These are phyloP conservation scores for Diuraphis noxia DNA, from an alignment of 1,140 invertebrate species.

Conservation along the genomic window DNA sequence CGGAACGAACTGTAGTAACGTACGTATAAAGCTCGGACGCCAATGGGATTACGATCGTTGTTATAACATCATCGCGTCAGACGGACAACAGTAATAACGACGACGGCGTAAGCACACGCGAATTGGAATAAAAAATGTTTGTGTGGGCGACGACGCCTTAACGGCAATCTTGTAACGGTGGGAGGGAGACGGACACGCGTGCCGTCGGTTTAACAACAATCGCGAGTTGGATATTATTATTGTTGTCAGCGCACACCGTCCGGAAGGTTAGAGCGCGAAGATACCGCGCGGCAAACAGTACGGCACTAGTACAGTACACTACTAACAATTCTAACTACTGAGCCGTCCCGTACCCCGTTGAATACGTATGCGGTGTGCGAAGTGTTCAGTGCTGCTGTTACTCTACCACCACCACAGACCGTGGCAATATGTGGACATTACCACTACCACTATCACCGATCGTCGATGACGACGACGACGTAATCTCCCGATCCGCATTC, in stretches of 20 bases:
- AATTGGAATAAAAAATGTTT: not conserved
- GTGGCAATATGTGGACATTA: not conserved
- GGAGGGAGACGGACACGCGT: conserved; percentile 1
- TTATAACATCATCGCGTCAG: not conserved
- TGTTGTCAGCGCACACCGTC: not conserved
- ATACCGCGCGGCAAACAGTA: not conserved
- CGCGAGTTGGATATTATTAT: not conserved
- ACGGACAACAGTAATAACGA: not conserved
- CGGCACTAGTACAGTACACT: not conserved
- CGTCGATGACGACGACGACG: conserved; percentile 1
- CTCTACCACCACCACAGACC: not conserved
- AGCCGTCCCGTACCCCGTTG: not conserved
- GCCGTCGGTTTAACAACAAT: not conserved
- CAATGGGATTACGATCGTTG: not conserved
- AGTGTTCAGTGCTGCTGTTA: not conserved
- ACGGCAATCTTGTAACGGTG: not conserved
- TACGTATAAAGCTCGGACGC: not conserved
- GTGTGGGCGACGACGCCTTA: conserved; percentile 34
- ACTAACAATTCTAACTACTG: too few species aligned
- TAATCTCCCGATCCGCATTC: conserved; percentile 46
- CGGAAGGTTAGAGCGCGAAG: not conserved
- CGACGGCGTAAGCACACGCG: not conserved
- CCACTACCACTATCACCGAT: not conserved
- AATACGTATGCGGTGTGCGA: not conserved
- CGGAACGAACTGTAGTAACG: not conserved